Base-by-base conservation (phyloP, 2,888 invertebrate genomes). In the Diploptera punctata region DNA sequence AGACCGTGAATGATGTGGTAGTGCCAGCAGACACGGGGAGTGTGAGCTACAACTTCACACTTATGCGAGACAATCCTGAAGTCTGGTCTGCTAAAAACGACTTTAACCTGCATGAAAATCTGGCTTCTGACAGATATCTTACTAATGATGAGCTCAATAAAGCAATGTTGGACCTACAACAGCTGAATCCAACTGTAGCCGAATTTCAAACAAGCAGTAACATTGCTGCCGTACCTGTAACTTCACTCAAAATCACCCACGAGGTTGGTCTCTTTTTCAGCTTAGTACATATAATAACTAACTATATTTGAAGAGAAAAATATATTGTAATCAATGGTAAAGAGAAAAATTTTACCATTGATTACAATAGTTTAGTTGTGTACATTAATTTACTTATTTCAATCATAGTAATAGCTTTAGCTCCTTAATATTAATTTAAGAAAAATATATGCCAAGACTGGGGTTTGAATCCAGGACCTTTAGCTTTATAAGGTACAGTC, bases 11-110 rank as follows among this genome's bases (percentile, higher is more conserved):
- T 76, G 87, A 94, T 9, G 86, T 83, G 0, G 87, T 94, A 0
- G 24, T 61, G 19, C 89, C 90, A 0, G 78, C 76, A 67, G 75
- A 79, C 0, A 81, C 82, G 31, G 89, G 89, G 0, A 86, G 88
- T 0, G 81, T 89, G 54, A 86, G 89, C 69, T 84, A 90, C 74
- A 93, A 96, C 83, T 91, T 96, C 78, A 92, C 91, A 0, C 84
- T 97, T 57, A 90, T 92, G 88, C 87, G 90, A n/a, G 90, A 93
- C 80, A 92, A 93, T 81, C 91, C 92, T 0, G 87, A 90, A 76
- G 91, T 93, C 80, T 97, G 96, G 96, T 86, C 73, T 90, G 93
- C 0, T 91, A 91, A 5, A 92, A 91, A 94, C 80, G 94, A 94
- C 83, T 91, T 91, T 86, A 82, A 81, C 70, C 86, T 89, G 1